These are phyloP conservation scores for Lepilemur ruficaudatus DNA, from an alignment of 2,797 vertebrate species.

Conservation along the genomic window DNA sequence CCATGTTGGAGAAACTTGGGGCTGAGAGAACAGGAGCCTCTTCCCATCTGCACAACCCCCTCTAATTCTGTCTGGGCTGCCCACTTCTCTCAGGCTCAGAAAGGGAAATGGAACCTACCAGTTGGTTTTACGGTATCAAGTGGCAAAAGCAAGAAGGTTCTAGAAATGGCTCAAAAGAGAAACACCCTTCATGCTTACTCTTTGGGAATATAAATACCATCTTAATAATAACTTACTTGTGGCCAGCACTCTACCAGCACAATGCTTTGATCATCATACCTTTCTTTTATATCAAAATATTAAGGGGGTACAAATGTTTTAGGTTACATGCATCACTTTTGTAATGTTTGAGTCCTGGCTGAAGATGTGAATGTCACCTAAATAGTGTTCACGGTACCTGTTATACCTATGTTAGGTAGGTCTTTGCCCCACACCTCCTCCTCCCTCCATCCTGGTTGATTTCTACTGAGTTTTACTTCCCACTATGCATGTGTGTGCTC, in stretches of 20 bases:
- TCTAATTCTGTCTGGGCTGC: neutral
- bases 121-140: neutral
- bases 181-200: neutral
- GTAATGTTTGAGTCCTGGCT: no score
- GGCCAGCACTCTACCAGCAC: neutral
- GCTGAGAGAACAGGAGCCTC: neutral
- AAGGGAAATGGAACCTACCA: neutral
- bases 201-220: neutral
- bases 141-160: conserved; percentile 9
- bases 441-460: no score
- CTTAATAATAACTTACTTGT: neutral
- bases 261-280: neutral
- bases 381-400: no score
- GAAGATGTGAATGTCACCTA: no score
- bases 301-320: no score
- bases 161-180: conserved; percentile 25
- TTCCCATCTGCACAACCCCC: neutral
- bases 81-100: neutral
- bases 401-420: no score
- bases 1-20: neutral
- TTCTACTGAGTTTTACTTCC: no score
- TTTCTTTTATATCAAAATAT: no score
- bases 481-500: no score
- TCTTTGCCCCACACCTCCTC: no score
- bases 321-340: no score